Evolutionary conservation across 2,113 vertebrate genomes (phyloP), one percentile per base, ranked within the genome.

Genomic region (Microtus pennsylvanicus): DNA sequence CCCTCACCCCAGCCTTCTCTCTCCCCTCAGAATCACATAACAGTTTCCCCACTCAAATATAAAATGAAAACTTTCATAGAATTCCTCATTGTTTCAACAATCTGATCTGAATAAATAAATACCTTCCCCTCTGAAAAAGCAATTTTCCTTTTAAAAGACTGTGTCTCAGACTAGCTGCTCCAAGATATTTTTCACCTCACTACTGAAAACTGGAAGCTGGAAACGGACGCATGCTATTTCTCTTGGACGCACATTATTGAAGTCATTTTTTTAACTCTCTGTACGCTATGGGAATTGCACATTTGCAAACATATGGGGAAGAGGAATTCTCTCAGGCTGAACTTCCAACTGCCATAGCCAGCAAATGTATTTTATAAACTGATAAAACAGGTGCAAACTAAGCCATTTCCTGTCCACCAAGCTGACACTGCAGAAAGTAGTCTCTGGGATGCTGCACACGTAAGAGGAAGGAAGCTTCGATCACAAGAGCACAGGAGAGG

Each of bases 11-110:
- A 85, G 50, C 7, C 61, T 35, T n/a, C n/a, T 42, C 10, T 61
- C 45, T 30, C 47, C 77, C 47, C 26, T 7, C 50, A 81, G 50
- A 89, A 28, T 94, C 22, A 42, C 55, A 88, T 22, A n/a, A 77
- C 45, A 89, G 14, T 55, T 88, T 69, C 3, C 63, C 69, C 85
- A 19, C 58, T 87, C 28, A 61, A n/a, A 50, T 77, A 89, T 67
- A 72, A 91, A 91, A 91, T 58, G 11, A 42, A 80, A 94, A n/a
- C 12, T n/a, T 45, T 91, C 81, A 61, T 35, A 33, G n/a, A 81
- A 91, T 33, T 4, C 55, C 69, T 91, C 86, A 70, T 13, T 89
- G 42, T 88, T 75, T 58, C 91, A 55, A 70, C 52, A 47, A n/a
- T 19, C 14, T 76, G 11, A 11, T 5, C 45, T 45, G 45, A 45